phyloP scores from a whole-genome alignment of 2,888 invertebrate species.

The Myathropa florea region DNA sequence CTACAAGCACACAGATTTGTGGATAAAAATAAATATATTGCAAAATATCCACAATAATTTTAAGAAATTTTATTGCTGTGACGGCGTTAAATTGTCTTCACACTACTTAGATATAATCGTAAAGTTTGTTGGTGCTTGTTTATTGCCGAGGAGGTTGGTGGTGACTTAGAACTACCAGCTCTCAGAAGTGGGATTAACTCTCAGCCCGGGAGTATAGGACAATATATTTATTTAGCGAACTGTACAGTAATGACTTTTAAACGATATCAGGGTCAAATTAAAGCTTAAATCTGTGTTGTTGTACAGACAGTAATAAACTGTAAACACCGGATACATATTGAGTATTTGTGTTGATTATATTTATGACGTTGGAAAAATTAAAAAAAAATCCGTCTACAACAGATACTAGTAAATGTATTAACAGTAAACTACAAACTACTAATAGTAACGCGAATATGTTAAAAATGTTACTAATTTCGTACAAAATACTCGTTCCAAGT shows the following conservation, averaged over 20 bases:
- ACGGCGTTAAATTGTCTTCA: slow-evolving; percentile 40
- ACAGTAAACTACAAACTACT: too few species aligned
- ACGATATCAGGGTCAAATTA: neutral
- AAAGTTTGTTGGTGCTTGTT: slow-evolving; percentile 45
- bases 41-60: slow-evolving; percentile 40
- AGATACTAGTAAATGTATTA: too few species aligned
- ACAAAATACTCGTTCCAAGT: too few species aligned
- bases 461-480: too few species aligned
- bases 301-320: neutral
- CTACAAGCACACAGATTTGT: slow-evolving; percentile 46
- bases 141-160: neutral
- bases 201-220: neutral
- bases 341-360: too few species aligned
- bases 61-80: slow-evolving; percentile 47
- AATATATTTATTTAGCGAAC: neutral
- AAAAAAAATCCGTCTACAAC: too few species aligned
- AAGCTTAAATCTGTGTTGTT: neutral
- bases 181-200: neutral
- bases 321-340: neutral
- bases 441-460: too few species aligned
- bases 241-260: neutral
- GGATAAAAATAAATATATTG: slow-evolving; percentile 50
- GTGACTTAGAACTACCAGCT: neutral
- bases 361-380: too few species aligned
- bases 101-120: slow-evolving; percentile 54